phyloP scores from a whole-genome alignment of 2,797 vertebrate species.

The Champsocephalus esox region DNA sequence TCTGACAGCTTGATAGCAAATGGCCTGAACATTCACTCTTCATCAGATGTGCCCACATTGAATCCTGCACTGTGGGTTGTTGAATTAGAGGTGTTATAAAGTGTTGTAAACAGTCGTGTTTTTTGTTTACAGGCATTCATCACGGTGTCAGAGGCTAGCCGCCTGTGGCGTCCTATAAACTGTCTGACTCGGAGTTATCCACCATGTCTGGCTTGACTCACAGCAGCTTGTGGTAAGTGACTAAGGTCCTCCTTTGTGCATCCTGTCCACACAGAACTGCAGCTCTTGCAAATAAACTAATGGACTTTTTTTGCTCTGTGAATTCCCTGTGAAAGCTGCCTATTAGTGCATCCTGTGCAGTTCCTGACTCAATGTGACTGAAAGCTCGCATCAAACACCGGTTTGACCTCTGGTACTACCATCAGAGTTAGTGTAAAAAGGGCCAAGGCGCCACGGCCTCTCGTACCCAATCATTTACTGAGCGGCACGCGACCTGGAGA shows the following conservation, averaged over 20 bases:
- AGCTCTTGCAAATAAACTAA: not conserved
- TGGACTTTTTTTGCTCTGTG: conserved; percentile 27
- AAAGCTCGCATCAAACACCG: not conserved
- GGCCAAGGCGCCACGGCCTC: conserved; percentile 10
- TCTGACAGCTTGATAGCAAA: conserved; percentile 32
- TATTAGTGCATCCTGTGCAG: conserved; percentile 10
- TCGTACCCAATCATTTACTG: conserved; percentile 50
- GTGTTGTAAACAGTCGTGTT: conserved; percentile 33
- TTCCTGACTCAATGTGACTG: conserved; percentile 10
- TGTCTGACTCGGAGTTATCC: conserved; percentile 63
- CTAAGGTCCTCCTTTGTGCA: conserved; percentile 65
- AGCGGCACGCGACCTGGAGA: conserved; percentile 20
- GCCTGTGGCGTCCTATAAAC: conserved; percentile 65
- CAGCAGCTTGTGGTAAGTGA: conserved; percentile 75
- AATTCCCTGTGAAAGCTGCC: conserved; percentile 37
- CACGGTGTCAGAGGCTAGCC: conserved; percentile 41
- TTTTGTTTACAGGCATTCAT: conserved; percentile 70
- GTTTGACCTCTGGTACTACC: not conserved
- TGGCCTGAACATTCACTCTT: not conserved
- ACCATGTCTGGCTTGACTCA: conserved; percentile 78
- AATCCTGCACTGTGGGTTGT: not conserved
- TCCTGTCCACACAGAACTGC: conserved; percentile 39
- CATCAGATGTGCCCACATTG: not conserved
- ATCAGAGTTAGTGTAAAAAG: conserved; percentile 24
- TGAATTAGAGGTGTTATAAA: conserved; percentile 6